Conservation (phyloP, 2,888 invertebrate species). For the Agrotis clavis region DNA sequence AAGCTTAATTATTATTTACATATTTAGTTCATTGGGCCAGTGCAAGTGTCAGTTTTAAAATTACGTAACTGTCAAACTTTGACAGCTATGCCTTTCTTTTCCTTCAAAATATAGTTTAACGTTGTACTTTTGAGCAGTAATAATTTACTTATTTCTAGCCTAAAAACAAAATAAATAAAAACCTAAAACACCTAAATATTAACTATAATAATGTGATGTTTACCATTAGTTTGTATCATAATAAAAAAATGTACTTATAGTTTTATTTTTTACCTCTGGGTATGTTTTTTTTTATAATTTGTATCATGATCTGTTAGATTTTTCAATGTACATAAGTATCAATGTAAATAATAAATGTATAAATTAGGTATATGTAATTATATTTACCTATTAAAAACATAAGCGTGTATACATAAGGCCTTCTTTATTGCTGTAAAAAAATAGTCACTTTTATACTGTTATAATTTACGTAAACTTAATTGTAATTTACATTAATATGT, state of each 20-base stretch:
- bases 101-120: constrained; percentile 3
- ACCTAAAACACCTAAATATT: constrained; percentile 29
- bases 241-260: constrained; percentile 63
- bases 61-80: background rate
- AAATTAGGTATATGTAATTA: constrained; percentile 70
- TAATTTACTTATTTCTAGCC: constrained; percentile 32
- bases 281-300: constrained; percentile 67
- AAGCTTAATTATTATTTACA: background rate
- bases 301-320: constrained; percentile 82
- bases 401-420: constrained; percentile 58
- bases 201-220: constrained; percentile 77
- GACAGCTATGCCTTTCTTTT: background rate
- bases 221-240: constrained; percentile 80
- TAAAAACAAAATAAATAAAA: constrained; percentile 23
- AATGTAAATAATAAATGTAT: constrained; percentile 80
- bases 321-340: constrained; percentile 77
- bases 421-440: constrained; percentile 62
- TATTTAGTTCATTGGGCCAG: constrained; percentile 10
- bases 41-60: constrained; percentile 27
- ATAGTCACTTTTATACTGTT: constrained; percentile 66
- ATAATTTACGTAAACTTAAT: constrained; percentile 57
- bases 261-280: constrained; percentile 62
- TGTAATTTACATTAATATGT: constrained; percentile 52
- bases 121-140: constrained; percentile 40
- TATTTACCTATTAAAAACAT: constrained; percentile 63